Percentiles rank a stretch among this genome's conserved stretches.
Conservation (phyloP, 2,797 vertebrate genomes). For the Melanogrammus aeglefinus region DNA sequence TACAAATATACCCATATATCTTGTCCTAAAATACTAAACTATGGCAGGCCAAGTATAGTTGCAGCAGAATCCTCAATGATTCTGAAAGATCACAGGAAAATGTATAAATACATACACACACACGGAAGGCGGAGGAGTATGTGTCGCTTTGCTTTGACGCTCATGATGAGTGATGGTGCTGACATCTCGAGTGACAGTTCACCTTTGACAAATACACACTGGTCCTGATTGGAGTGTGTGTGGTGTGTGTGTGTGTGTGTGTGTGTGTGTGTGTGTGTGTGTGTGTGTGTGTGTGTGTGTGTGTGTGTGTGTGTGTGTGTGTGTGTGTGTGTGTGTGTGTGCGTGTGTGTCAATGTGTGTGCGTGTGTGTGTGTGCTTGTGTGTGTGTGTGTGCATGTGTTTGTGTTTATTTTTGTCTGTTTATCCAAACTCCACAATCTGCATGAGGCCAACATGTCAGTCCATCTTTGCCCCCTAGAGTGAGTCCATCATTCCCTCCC, state of each 20-base stretch:
- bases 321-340: too few relatives aligned
- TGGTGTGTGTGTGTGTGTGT: background rate
- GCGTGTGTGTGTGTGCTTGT: background rate
- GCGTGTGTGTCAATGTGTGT: background rate
- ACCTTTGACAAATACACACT: background rate
- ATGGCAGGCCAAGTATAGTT: background rate
- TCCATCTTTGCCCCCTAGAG: background rate
- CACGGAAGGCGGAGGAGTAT: background rate
- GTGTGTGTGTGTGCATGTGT: background rate
- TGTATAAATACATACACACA: background rate
- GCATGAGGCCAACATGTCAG: background rate
- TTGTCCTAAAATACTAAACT: background rate
- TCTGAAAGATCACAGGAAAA: background rate
- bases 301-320: too few relatives aligned
- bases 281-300: background rate
- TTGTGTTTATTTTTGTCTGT: background rate
- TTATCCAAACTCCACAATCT: background rate
- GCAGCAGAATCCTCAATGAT: background rate
- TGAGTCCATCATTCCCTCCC: background rate
- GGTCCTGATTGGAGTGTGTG: conserved; percentile 1
- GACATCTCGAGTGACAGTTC: conserved; percentile 26
- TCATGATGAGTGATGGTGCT: conserved; percentile 14
- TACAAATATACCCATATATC: background rate
- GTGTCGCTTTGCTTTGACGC: background rate
- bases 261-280: background rate